Evolutionary conservation across 2,797 vertebrate species (phyloP), one percentile per base, ranked within the genome.

Genomic region (Catharus ustulatus): DNA sequence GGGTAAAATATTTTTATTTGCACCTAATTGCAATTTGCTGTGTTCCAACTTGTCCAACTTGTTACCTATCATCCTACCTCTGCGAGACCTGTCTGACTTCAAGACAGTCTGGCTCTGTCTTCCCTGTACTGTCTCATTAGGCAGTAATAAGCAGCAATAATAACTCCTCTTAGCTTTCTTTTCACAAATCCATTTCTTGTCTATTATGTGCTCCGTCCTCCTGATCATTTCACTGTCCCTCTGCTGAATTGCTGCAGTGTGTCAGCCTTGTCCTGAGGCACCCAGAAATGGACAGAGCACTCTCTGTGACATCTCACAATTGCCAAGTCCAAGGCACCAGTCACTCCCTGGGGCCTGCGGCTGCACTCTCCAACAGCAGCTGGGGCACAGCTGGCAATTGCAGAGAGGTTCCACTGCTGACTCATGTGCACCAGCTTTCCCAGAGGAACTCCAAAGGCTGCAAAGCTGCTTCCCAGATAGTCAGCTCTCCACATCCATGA

Each of bases 311-410:
- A 10, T 22, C 72, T 72, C 34, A 3, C 11, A 61, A 20, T 2
- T 49, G 58, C 32, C 67, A 82, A 52, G 32, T 8, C 23, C 38
- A 46, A 52, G 43, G 55, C 59, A 76, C 5, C 8, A 49, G 42
- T 55, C 2, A 0, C 13, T 32, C 24, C 26, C 54, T 6, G 8
- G 24, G 11, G 22, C 62, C 49, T 22, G 24, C 0, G 0, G 62
- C 59, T 46, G 49, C 29, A 13, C 42, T 32, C 42, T n/a, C n/a
- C 63, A 67, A 40, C 4, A 90, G 30, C 5, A 1, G 40, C 49
- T 48, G 68, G 54, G 52, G 68, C 3, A 10, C 71, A 61, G 84
- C 71, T 45, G 46, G 24, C 21, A 34, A 49, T 0, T 42, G 38
- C 38, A 52, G 30, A 79, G 34, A 9, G 23, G 14, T 32, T 79